These are phyloP conservation scores for Spialia ferax DNA, from an alignment of 2,888 invertebrate genomes.

Conservation along the genomic window DNA sequence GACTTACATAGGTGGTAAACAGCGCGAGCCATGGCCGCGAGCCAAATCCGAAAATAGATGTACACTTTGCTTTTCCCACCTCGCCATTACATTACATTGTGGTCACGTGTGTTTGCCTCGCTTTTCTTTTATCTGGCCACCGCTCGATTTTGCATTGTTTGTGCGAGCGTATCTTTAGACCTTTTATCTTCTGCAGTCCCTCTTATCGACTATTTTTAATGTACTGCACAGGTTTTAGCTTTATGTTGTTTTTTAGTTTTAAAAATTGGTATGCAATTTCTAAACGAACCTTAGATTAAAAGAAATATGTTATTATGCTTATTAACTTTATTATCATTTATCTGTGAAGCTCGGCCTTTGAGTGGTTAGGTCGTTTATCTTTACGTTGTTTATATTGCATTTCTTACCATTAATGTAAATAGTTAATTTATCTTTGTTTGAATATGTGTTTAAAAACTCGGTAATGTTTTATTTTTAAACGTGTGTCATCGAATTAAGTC, in stretches of 20 bases:
- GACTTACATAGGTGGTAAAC: conserved; percentile 75
- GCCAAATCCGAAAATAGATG: conserved; percentile 77
- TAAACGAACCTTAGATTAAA: no score
- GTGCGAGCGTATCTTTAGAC: conserved; percentile 1
- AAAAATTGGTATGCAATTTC: no score
- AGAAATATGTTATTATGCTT: no score
- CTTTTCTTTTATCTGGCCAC: conserved; percentile 44
- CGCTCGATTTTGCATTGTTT: conserved; percentile 24
- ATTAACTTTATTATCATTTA: background rate
- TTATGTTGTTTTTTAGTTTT: background rate
- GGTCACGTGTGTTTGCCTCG: conserved; percentile 68
- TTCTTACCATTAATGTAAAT: conserved; percentile 35
- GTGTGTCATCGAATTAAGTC: conserved; percentile 18
- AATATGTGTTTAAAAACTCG: conserved; percentile 6
- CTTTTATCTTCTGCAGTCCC: conserved; percentile 3
- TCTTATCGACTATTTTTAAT: background rate
- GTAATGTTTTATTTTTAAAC: conserved; percentile 11
- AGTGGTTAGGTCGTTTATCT: conserved; percentile 2
- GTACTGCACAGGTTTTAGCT: background rate
- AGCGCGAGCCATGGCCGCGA: conserved; percentile 63
- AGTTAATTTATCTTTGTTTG: conserved; percentile 26
- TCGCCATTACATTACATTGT: conserved; percentile 62
- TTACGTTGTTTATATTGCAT: conserved; percentile 9
- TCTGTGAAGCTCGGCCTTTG: background rate
- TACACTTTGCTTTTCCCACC: conserved; percentile 70